Evolutionary conservation across 2,888 invertebrate genomes (phyloP).

Genomic region (Parnassius apollo): DNA sequence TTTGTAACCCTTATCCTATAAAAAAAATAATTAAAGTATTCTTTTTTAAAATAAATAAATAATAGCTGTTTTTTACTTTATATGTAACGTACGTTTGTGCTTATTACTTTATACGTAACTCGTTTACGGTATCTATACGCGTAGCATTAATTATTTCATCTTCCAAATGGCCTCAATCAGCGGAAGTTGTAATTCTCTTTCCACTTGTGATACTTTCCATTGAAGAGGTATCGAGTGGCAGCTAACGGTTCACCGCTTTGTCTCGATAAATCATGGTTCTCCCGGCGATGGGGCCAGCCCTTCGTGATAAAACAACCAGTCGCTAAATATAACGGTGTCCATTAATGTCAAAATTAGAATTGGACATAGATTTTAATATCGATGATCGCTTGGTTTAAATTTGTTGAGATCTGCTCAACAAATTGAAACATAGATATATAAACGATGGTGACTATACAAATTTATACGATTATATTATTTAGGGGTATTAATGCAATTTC

Average conservation of each 20-base stretch:
- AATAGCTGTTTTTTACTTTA: neutral
- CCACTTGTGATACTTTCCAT: constrained; percentile 70
- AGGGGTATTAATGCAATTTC: too few relatives aligned
- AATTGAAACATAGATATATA: too few relatives aligned
- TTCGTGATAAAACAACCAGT: constrained; percentile 38
- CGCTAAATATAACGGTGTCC: constrained; percentile 22
- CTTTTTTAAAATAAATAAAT: too few relatives aligned
- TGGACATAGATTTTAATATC: neutral
- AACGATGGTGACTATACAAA: too few relatives aligned
- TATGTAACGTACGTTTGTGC: too few relatives aligned
- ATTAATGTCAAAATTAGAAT: constrained; percentile 12
- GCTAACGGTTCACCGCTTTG: constrained; percentile 67
- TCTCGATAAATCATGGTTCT: constrained; percentile 50
- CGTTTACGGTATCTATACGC: constrained; percentile 26
- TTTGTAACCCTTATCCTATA: too few relatives aligned
- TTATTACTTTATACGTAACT: neutral
- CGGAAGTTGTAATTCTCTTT: constrained; percentile 59
- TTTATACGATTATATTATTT: too few relatives aligned
- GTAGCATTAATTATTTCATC: constrained; percentile 45
- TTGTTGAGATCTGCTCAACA: neutral
- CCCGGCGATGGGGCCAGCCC: constrained; percentile 36
- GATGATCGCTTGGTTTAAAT: neutral
- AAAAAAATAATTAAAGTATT: too few relatives aligned
- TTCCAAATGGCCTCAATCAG: constrained; percentile 58
- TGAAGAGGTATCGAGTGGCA: constrained; percentile 39